Base-by-base conservation (phyloP, 2,888 invertebrate genomes). In the Polydesmus complanatus region DNA sequence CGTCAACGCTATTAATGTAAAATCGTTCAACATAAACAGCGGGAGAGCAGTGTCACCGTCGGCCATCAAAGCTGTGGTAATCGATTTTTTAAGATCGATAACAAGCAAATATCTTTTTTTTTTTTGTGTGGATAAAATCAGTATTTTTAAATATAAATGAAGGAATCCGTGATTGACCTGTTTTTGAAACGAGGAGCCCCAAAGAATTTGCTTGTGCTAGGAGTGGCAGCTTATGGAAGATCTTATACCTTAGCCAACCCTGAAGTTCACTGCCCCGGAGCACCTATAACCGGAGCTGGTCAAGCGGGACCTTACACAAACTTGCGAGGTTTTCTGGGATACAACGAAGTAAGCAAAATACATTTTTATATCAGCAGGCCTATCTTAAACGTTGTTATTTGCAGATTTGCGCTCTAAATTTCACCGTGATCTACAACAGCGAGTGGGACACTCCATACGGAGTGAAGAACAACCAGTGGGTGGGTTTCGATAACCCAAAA, bases 261-360 rank as follows among this genome's bases (percentile, higher is more conserved):
- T 18, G 22, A 53, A 18, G 3, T 19, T 2, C 19, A 53, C 11
- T 19, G 53, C 25, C 21, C 11, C n/a, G 53, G 53, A 21, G 53
- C 53, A 22, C 53, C 53, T 3, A 23, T 25, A 25, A 53, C 11
- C 11, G 25, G 25, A 53, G 53, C 37, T 37, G 37, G 53, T 3
- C 22, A n/a, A 53, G 18, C 80, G 65, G 91, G 91, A 1, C 86
- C 86, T 0, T 86, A 77, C 65, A 90, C 86, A 1, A 78, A 80
- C 19, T 86, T 90, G 72, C 80, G 82, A 66, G 91, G 91, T 0
- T 89, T 89, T 67, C 81, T 91, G 75, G 92, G 91, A 1, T 92
- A 88, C 70, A 89, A 92, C 71, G 92, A 92, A 80, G 86, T 86
- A 70, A 70, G 66, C 62, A 61, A 11, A 11, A 53, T 54, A 1